Evolutionary conservation across 2,797 vertebrate genomes (phyloP), one percentile per base, ranked within the genome.

Genomic region (Chaetophractus vellerosus): DNA sequence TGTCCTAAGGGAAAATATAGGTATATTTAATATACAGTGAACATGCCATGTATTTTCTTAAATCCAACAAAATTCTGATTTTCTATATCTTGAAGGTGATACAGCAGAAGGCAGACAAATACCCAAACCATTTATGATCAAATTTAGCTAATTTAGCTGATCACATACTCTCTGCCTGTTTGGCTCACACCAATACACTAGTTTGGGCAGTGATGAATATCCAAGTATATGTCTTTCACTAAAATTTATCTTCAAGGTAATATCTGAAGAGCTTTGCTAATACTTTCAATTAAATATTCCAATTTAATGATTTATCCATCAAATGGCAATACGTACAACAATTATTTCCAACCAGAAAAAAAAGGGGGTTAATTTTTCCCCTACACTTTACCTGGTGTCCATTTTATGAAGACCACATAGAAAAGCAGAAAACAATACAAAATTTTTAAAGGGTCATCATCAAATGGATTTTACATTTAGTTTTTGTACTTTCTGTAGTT

Each of bases 1-100:
- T 92, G 63, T 88, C 85, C 78, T 74, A 90, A 82, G 23, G 92
- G 91, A 95, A 95, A 96, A 95, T 88, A 81, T 41, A 91, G 48
- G 45, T 57, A 68, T 87, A 91, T 74, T 66, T 92, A 92, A 86
- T 83, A 94, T 28, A 88, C 64, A 94, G 11, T 86, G 48, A 93
- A 93, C 72, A 85, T 81, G 74, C 66, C 78, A 55, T 15, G 18
- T 86, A 45, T 95, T 87, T 89, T 88, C 61, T 76, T 81, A 61
- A 74, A 94, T 75, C n/a, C 80, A 91, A 89, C 68, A 78, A 90
- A 91, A 71, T 72, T 75, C 33, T 86, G 45, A 90, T 86, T 83
- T 86, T 61, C 61, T 92, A 14, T 9, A 41, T 52, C 31, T 50
- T 91, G 57, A 19, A 78, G 45, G 33, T 75, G 59, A 80, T 33